Base-by-base conservation (phyloP, 2,888 invertebrate genomes). In the Brenthis ino region DNA sequence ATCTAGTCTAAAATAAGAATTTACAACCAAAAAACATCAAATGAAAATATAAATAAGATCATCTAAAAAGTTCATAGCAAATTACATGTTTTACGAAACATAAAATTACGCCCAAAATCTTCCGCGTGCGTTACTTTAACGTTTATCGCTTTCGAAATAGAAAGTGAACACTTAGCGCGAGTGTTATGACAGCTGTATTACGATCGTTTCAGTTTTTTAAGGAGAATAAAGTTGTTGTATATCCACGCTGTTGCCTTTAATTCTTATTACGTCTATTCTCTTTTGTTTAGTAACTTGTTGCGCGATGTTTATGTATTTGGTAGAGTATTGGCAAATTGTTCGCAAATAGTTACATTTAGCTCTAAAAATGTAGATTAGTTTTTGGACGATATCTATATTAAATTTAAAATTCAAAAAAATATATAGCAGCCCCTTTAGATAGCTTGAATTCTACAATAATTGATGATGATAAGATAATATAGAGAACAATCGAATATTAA, bases 171-270 rank as follows among this genome's bases (percentile, higher is more conserved):
- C 71, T 72, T 72, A 69, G 67, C 61, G 43, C 16, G 65, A 66
- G 65, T 78, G 74, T 78, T 77, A 76, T 76, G 76, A 75, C 77
- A 77, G 76, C 77, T 76, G 74, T 65, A 70, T 73, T 69, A 72
- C 65, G 68, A 68, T 55, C 73, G 70, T 75, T 75, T 71, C 74
- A 74, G 75, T 73, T 77, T 74, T 78, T 77, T 79, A 77, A 75
- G 77, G 67, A 70, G 69, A 75, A 75, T 77, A 76, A 77, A 79
- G 75, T 77, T 76, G 76, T 73, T 77, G 76, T 73, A 71, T 70
- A 67, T 67, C 54, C 24, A 54, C 20, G 55, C 12, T 33, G 43
- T 53, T 50, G 37, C 24, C 54, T 43, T 55, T 55, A 13, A 68
- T 64, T 68, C 37, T 58, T 50, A 60, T 5, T 33, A n/a, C 50